Evolutionary conservation across 2,888 invertebrate species (phyloP).

Genomic region (Mythimna pallens): DNA sequence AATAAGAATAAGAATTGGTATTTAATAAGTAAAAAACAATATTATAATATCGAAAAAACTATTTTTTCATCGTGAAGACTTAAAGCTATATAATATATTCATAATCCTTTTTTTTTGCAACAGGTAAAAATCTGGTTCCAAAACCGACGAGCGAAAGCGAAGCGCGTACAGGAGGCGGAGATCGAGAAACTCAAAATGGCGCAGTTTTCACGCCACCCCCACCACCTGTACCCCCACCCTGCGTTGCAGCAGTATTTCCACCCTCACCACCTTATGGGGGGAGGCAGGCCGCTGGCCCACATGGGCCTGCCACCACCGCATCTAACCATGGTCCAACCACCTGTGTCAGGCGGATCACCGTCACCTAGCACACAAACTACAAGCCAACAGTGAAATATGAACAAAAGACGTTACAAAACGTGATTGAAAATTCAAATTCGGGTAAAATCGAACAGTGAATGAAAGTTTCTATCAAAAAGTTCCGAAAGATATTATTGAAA

Average conservation of each 20-base stretch:
- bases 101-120: slow-evolving; percentile 78
- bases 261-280: slow-evolving; percentile 91
- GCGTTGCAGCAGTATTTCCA: slow-evolving; percentile 92
- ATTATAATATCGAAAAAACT: too few species aligned
- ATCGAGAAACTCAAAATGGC: slow-evolving; percentile 98
- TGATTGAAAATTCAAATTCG: slow-evolving; percentile 52
- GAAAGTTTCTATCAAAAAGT: slow-evolving; percentile 19
- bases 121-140: slow-evolving; percentile 98
- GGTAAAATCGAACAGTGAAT: slow-evolving; percentile 46
- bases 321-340: slow-evolving; percentile 86
- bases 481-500: slow-evolving; percentile 24
- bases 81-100: too few species aligned
- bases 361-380: slow-evolving; percentile 82
- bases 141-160: slow-evolving; percentile 98
- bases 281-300: slow-evolving; percentile 85
- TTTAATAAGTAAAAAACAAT: too few species aligned
- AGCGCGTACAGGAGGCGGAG: slow-evolving; percentile 99
- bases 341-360: slow-evolving; percentile 83
- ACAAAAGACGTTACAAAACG: slow-evolving; percentile 58
- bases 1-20: too few species aligned
- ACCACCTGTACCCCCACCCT: slow-evolving; percentile 91
- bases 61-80: too few species aligned
- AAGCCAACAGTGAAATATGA: slow-evolving; percentile 72
- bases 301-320: slow-evolving; percentile 87
- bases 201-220: slow-evolving; percentile 91